A percentile compares a stretch with the other conserved stretches of the same genome.
Evolutionary conservation across 1,140 invertebrate species (phyloP).

Genomic region (Octopus sinensis): DNA sequence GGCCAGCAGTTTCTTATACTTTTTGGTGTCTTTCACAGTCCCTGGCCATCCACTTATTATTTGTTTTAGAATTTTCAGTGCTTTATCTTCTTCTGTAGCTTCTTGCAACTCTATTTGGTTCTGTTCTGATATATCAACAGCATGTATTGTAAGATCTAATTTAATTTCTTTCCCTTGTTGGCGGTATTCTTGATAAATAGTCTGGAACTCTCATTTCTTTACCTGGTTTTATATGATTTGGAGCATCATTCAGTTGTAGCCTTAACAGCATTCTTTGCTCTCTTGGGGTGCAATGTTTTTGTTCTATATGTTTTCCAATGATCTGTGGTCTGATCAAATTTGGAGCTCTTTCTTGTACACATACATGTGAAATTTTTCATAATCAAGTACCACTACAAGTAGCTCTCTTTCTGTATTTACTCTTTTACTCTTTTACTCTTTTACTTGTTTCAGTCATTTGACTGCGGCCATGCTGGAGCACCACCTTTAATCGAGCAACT

Average conservation of each 20-base stretch:
- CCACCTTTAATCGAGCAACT: too few relatives aligned
- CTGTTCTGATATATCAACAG: not conserved
- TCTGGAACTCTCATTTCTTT: slow-evolving; percentile 32
- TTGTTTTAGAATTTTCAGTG: not conserved
- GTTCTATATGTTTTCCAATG: slow-evolving; percentile 29
- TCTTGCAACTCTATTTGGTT: not conserved
- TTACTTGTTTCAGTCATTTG: too few relatives aligned
- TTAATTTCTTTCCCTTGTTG: not conserved
- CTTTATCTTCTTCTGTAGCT: not conserved
- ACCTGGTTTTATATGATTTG: slow-evolving; percentile 28
- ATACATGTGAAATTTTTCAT: too few relatives aligned
- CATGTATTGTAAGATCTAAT: not conserved
- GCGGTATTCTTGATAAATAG: slow-evolving; percentile 21
- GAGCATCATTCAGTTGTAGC: slow-evolving; percentile 30
- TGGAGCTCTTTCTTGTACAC: slow-evolving; percentile 26
- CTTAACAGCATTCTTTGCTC: slow-evolving; percentile 32
- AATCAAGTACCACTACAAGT: too few relatives aligned
- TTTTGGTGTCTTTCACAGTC: not conserved
- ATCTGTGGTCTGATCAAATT: slow-evolving; percentile 32
- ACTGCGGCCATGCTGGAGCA: too few relatives aligned
- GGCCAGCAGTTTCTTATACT: not conserved
- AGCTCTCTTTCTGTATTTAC: too few relatives aligned
- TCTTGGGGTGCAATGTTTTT: slow-evolving; percentile 27
- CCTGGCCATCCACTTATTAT: not conserved
- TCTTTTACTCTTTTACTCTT: too few relatives aligned